These are phyloP conservation scores for Marasmarcha lunaedactyla DNA, from an alignment of 2,888 invertebrate species.

Conservation along the genomic window DNA sequence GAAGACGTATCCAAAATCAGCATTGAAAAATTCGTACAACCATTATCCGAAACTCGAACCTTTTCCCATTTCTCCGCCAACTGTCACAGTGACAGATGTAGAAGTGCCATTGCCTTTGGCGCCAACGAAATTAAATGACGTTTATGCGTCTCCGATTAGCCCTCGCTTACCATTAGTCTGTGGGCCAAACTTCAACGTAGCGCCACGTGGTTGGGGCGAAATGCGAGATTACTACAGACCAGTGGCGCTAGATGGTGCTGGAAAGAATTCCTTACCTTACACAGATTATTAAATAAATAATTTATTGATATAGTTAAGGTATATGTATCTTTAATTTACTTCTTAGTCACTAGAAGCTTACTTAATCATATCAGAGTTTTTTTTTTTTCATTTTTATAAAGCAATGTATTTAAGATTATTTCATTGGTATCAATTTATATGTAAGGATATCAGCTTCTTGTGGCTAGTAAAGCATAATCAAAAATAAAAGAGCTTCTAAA, in stretches of 20 bases:
- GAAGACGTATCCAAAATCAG: slow-evolving; percentile 60
- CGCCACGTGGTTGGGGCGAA: slow-evolving; percentile 85
- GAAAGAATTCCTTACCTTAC: slow-evolving; percentile 36
- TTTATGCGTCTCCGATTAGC: slow-evolving; percentile 54
- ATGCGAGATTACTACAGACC: slow-evolving; percentile 78
- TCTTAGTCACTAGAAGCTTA: no score
- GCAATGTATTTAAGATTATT: no score
- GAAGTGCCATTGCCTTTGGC: slow-evolving; percentile 52
- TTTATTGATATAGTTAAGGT: neutral
- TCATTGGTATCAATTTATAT: no score
- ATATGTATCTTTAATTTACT: no score
- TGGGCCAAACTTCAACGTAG: slow-evolving; percentile 82
- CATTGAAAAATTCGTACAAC: slow-evolving; percentile 41
- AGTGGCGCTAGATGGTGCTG: slow-evolving; percentile 75
- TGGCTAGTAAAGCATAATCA: no score
- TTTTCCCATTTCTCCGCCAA: slow-evolving; percentile 50
- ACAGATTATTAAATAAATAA: slow-evolving; percentile 60
- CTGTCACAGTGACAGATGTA: slow-evolving; percentile 34
- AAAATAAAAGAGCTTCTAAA: no score
- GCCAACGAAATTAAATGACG: slow-evolving; percentile 58
- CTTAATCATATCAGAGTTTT: no score
- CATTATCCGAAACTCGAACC: slow-evolving; percentile 59
- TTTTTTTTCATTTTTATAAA: no score
- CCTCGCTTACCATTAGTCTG: slow-evolving; percentile 46
- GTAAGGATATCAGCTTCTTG: no score